These are phyloP conservation scores for Hyposoter dolosus DNA, from an alignment of 2,888 invertebrate species.

Conservation along the genomic window DNA sequence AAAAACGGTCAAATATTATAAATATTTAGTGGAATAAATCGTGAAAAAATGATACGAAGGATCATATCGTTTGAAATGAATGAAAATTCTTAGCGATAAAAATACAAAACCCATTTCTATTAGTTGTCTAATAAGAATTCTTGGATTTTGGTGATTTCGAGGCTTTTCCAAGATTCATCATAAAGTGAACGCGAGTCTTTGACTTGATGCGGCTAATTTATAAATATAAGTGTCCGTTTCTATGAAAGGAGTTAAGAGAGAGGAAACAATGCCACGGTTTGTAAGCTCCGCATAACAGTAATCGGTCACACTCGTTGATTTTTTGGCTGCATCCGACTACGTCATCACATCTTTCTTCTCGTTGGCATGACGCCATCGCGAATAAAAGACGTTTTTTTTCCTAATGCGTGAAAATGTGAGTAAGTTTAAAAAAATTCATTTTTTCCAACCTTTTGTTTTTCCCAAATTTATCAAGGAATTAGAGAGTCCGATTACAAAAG, in stretches of 20 bases:
- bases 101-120: not conserved
- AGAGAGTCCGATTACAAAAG: not conserved
- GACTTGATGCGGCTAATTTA: slow-evolving; percentile 59
- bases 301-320: slow-evolving; percentile 83
- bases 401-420: not conserved
- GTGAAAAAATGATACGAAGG: not conserved
- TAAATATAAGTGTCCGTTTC: slow-evolving; percentile 55
- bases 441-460: not conserved
- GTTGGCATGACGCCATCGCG: slow-evolving; percentile 16
- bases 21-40: not conserved
- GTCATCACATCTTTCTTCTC: slow-evolving; percentile 61
- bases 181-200: slow-evolving; percentile 26
- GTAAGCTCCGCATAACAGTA: slow-evolving; percentile 82
- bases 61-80: not conserved
- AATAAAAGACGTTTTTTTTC: not conserved
- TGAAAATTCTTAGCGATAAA: not conserved
- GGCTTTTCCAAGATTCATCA: not conserved
- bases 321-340: slow-evolving; percentile 76
- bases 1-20: not conserved
- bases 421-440: not conserved
- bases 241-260: slow-evolving; percentile 53
- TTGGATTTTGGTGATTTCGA: not conserved
- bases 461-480: not conserved
- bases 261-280: slow-evolving; percentile 77
- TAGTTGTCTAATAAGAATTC: not conserved